phyloP scores from a whole-genome alignment of 2,888 invertebrate species.

The Invenusta paracnida region DNA sequence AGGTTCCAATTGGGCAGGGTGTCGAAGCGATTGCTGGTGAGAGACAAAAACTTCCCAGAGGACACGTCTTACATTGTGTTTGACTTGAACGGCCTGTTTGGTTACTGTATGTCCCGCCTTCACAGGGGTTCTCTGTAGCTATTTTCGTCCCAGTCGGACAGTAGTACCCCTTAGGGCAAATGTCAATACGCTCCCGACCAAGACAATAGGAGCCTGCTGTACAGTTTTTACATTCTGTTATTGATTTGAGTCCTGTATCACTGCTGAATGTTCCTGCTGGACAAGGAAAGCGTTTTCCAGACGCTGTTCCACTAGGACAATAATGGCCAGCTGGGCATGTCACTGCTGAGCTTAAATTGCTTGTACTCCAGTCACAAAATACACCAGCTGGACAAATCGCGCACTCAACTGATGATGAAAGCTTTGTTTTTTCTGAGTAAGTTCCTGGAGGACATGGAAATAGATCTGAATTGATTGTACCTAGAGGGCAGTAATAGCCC shows the following conservation, averaged over 20 bases:
- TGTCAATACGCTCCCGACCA: conserved; percentile 45
- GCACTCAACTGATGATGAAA: conserved; percentile 54
- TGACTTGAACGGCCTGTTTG: conserved; percentile 48
- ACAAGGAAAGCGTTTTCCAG: conserved; percentile 48
- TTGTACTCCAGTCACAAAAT: conserved; percentile 53
- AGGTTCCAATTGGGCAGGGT: not conserved
- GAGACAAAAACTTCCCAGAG: conserved; percentile 50
- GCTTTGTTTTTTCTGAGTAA: conserved; percentile 50
- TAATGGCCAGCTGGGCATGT: conserved; percentile 54
- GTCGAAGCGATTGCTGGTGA: not conserved
- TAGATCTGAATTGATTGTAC: conserved; percentile 52
- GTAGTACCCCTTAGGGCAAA: conserved; percentile 55
- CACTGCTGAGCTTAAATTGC: conserved; percentile 51
- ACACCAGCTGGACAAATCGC: conserved; percentile 49
- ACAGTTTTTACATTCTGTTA: conserved; percentile 51
- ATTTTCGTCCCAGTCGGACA: conserved; percentile 53
- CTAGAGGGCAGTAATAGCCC: conserved; percentile 57
- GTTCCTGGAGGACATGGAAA: conserved; percentile 56
- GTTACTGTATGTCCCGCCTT: conserved; percentile 56
- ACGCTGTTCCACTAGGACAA: conserved; percentile 52
- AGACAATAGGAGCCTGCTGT: conserved; percentile 53
- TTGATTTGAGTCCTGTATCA: not conserved
- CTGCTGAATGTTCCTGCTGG: conserved; percentile 53
- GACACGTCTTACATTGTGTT: conserved; percentile 54
- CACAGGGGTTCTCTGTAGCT: conserved; percentile 52